Evolutionary conservation across 37 sponge, comb jelly and placozoan species (phyloP), one percentile per base, ranked within the genome.

Genomic region (Aplysina aerophoba): DNA sequence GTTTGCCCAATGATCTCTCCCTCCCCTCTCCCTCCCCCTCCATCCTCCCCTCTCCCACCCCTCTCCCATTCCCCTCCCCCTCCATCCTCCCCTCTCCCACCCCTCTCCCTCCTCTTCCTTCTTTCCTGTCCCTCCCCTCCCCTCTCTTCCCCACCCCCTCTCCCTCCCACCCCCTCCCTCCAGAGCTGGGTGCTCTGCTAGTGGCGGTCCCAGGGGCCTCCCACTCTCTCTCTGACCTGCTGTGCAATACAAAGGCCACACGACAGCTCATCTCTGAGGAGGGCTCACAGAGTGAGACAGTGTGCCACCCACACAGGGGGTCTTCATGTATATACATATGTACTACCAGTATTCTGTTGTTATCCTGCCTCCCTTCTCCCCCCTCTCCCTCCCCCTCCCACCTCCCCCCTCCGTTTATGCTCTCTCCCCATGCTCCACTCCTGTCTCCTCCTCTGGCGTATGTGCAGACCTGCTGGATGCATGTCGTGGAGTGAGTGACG

Each of bases 381-480:
- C 31, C 63, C 13, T 34, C 82, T 60, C 34, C 82, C 11, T 59
- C 62, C 63, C 62, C 33, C 82, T 34, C 60, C 21, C 82, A 59
- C 39, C 33, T n/a, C 41, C 78, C 36, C 38, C 2, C 37, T 73
- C 35, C 34, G 37, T 25, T 73, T 6, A 15, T 58, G 17, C 19
- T 19, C 19, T 19, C 19, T 19, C 19, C 59, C 19, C 59, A 20
- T 19, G 15, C 59, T 58, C 59, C 27, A n/a, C 27, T 27, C 27
- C 64, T 63, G 27, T 63, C 64, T 8, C 64, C 11, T 27, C 27
- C 64, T 63, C 50, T 8, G 6, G 3, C 50, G 8, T 62, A 2
- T 62, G 41, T 44, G 0, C 69, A 92, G 92, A 88, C 59, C 82
- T 92, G 78, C 31, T 72, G 24, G 41, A 79, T 25, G 25, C 44